phyloP scores from a whole-genome alignment of 2,888 invertebrate genomes.

The Trilocha varians region DNA sequence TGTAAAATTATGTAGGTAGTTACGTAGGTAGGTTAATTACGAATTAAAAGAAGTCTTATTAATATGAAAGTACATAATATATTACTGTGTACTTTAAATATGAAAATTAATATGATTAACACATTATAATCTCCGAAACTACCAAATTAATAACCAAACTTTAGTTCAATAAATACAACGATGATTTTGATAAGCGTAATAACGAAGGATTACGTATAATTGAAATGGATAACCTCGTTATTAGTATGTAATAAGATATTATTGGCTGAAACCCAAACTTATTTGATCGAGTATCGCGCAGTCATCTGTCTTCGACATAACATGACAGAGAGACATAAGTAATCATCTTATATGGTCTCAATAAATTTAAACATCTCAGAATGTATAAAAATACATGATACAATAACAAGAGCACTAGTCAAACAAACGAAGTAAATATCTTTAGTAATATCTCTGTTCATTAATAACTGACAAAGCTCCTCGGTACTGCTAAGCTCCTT shows the following conservation, averaged over 20 bases:
- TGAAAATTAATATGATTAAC: too few relatives aligned
- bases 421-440: constrained; percentile 28
- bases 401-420: not conserved
- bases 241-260: constrained; percentile 1
- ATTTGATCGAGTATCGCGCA: constrained; percentile 1
- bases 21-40: too few relatives aligned
- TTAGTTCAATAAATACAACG: too few relatives aligned
- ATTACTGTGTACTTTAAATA: too few relatives aligned
- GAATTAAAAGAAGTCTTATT: too few relatives aligned
- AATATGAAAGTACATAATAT: too few relatives aligned
- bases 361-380: too few relatives aligned
- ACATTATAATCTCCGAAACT: too few relatives aligned
- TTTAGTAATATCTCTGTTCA: constrained; percentile 42
- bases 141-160: too few relatives aligned
- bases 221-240: constrained; percentile 1
- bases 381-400: not conserved
- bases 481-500: constrained; percentile 31
- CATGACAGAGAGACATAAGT: not conserved
- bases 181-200: not conserved
- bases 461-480: constrained; percentile 50
- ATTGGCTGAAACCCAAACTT: constrained; percentile 2
- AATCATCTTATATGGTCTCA: not conserved
- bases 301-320: not conserved
- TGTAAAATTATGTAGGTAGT: too few relatives aligned
- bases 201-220: constrained; percentile 1